Evolutionary conservation across 2,113 vertebrate species (phyloP), one percentile per base, ranked within the genome.

Genomic region (Cyprinus carpio): DNA sequence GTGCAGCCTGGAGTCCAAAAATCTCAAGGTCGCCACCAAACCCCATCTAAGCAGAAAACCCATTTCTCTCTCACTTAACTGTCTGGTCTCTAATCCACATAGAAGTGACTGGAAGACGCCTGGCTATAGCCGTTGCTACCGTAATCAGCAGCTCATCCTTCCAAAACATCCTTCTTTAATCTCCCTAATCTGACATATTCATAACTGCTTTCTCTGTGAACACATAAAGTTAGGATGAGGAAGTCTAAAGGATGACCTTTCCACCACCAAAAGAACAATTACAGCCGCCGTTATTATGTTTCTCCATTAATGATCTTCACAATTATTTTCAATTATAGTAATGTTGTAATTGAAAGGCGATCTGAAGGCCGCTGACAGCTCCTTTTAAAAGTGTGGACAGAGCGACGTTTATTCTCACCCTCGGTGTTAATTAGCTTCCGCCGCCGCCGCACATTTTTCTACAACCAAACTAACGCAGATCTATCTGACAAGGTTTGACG

Each of bases 261-360:
- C 31, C 46, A 75, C 74, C 77, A 75, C 29, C 72, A 54, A 74
- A 37, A 34, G 31, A 85, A 85, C 79, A 84, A 84, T 85, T 83
- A 79, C 77, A 77, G 49, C 27, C 65, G 34, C 82, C 46, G 37
- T 88, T 85, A 85, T 84, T 89, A 87, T 89, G 86, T 75, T 88
- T 84, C 9, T 69, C 88, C 79, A 31, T 58, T 86, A 85, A 90
- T 85, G 82, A 90, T 88, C 87, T 31, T 87, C 79, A 87, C 86
- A 92, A 92, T 91, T 92, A 89, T 87, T 85, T 75, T 84, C 86
- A 91, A 91, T 93, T 91, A 90, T 89, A 90, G 87, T 87, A 89
- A 91, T 91, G 90, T 74, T 85, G 58, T 87, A 92, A 93, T 90
- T 87, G 87, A 90, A 88, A 82, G 82, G 86, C 87, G 87, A 83